Evolutionary conservation across 2,888 invertebrate species (phyloP).

Genomic region (Lasius platythorax): DNA sequence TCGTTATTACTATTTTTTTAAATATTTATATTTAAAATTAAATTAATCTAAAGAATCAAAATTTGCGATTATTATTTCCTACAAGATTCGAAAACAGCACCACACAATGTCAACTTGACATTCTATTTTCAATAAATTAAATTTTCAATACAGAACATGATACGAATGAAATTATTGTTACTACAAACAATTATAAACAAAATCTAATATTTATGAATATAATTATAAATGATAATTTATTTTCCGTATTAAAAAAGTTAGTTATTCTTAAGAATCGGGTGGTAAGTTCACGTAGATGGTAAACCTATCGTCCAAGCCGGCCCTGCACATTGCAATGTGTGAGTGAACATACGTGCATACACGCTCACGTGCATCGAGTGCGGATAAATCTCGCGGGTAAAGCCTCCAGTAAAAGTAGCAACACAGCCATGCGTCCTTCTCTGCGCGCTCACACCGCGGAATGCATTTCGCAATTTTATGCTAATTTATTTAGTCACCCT

Average conservation of each 20-base stretch:
- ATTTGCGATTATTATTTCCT: neutral
- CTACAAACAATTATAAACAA: neutral
- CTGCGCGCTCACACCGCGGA: constrained; percentile 71
- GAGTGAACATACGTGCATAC: constrained; percentile 5
- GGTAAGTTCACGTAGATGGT: too few relatives aligned
- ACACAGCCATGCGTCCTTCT: constrained; percentile 70
- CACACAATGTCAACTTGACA: neutral
- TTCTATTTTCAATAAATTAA: neutral
- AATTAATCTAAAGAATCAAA: neutral
- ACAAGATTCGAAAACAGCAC: neutral
- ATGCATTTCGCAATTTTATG: constrained; percentile 81
- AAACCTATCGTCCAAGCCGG: neutral
- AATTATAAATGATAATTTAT: too few relatives aligned
- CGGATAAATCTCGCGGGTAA: constrained; percentile 70
- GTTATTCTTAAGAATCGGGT: neutral
- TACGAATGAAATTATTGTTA: neutral
- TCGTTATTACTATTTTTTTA: neutral
- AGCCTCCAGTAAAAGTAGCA: constrained; percentile 76
- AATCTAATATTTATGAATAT: neutral
- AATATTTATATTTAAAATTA: neutral
- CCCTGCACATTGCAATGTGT: neutral
- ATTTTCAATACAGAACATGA: neutral
- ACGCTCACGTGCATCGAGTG: constrained; percentile 61
- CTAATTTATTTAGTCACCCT: constrained; percentile 82
- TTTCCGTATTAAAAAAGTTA: neutral